Evolutionary conservation across 37 sponge, comb jelly and placozoan genomes (phyloP).

Genomic region (Spongilla lacustris): DNA sequence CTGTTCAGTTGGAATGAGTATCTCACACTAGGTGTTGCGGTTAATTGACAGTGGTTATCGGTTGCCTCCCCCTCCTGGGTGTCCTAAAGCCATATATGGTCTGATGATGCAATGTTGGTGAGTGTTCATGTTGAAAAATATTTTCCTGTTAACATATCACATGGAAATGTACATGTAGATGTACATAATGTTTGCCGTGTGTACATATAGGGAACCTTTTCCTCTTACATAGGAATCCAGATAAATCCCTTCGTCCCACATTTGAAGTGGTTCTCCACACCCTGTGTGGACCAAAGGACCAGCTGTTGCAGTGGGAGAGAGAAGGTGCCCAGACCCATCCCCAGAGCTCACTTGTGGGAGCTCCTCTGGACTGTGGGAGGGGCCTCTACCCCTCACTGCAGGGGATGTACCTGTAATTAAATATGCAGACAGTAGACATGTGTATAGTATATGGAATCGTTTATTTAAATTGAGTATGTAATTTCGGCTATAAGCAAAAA

Average conservation of each 20-base stretch:
- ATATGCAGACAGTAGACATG: too few species aligned
- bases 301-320: not conserved
- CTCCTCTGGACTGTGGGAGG: too few species aligned
- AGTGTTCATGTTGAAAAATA: not conserved
- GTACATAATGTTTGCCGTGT: not conserved
- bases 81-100: constrained; percentile 29
- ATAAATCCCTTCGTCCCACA: constrained; percentile 5
- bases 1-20: too few species aligned
- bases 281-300: constrained; percentile 4
- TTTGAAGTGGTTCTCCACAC: constrained; percentile 12
- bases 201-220: not conserved
- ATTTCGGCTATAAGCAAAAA: too few species aligned
- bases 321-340: too few species aligned
- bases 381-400: too few species aligned
- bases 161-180: not conserved
- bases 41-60: constrained; percentile 20
- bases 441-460: too few species aligned
- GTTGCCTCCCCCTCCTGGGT: constrained; percentile 50
- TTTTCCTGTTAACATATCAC: not conserved
- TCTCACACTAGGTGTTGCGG: not conserved
- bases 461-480: too few species aligned
- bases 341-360: too few species aligned
- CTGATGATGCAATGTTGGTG: constrained; percentile 47
- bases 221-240: constrained; percentile 23
- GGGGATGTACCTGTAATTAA: too few species aligned